Evolutionary conservation across 1,140 invertebrate genomes (phyloP).

Genomic region (Meloidogyne floridensis): DNA sequence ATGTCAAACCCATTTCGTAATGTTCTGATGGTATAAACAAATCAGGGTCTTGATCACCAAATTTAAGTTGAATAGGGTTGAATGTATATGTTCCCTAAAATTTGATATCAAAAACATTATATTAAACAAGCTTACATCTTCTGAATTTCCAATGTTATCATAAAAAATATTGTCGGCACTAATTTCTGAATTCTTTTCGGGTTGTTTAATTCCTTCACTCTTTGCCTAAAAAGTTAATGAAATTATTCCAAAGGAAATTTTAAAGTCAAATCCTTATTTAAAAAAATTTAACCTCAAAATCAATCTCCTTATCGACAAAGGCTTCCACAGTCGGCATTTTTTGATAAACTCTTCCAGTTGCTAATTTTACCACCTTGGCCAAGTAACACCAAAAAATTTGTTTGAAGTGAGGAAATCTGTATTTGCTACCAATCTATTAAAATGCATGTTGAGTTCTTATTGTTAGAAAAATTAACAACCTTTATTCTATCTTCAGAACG

Average conservation of each 20-base stretch:
- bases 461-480: slow-evolving; percentile 37
- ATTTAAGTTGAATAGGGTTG: slow-evolving; percentile 26
- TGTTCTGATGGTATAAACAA: slow-evolving; percentile 25
- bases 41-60: slow-evolving; percentile 12
- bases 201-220: neutral
- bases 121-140: slow-evolving; percentile 8
- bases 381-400: slow-evolving; percentile 44
- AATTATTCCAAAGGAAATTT: neutral
- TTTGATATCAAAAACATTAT: neutral
- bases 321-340: slow-evolving; percentile 31
- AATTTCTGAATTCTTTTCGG: neutral
- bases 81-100: slow-evolving; percentile 12
- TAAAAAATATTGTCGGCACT: slow-evolving; percentile 20
- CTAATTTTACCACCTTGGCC: slow-evolving; percentile 20
- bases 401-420: slow-evolving; percentile 42
- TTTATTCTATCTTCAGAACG: slow-evolving; percentile 84
- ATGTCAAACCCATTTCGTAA: slow-evolving; percentile 35
- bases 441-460: neutral
- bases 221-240: neutral
- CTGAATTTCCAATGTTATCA: slow-evolving; percentile 25
- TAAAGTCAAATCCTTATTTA: neutral
- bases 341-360: slow-evolving; percentile 36
- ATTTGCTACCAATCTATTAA: slow-evolving; percentile 37
- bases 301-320: slow-evolving; percentile 5
- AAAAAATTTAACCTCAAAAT: slow-evolving; percentile 17